Percentiles rank a stretch among this genome's conserved stretches.
phyloP scores from a whole-genome alignment of 2,888 invertebrate species.

The Pachliopta kotzebuea region DNA sequence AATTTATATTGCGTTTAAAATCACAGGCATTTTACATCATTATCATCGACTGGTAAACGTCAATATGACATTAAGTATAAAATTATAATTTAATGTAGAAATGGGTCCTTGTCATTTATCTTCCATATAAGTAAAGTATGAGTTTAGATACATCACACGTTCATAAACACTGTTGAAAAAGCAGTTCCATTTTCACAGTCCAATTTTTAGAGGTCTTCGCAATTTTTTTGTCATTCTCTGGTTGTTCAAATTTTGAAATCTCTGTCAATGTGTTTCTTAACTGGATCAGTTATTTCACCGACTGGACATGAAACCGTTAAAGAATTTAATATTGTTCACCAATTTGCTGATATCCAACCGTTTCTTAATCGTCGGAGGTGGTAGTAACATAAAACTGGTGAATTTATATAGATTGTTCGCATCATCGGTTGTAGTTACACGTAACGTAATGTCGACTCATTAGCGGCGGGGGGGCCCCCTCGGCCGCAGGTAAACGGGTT shows the following conservation, averaged over 20 bases:
- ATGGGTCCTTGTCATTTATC: too few relatives aligned
- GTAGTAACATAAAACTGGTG: constrained; percentile 27
- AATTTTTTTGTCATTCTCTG: too few relatives aligned
- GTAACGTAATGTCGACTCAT: constrained; percentile 54
- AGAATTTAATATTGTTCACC: background rate
- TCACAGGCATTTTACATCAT: too few relatives aligned
- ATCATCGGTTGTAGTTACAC: constrained; percentile 31
- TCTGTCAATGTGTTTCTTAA: background rate
- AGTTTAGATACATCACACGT: too few relatives aligned
- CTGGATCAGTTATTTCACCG: background rate
- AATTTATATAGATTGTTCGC: constrained; percentile 22
- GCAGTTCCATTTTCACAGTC: background rate
- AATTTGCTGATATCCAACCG: background rate
- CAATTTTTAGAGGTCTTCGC: background rate
- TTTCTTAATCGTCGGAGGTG: constrained; percentile 27
- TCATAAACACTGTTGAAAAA: too few relatives aligned
- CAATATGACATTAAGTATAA: too few relatives aligned
- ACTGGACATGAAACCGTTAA: background rate
- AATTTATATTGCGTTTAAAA: background rate
- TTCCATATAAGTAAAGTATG: too few relatives aligned
- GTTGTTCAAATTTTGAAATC: too few relatives aligned
- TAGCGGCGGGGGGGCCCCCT: constrained; percentile 60
- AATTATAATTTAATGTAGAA: too few relatives aligned
- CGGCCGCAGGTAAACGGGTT: constrained; percentile 54
- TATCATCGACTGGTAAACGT: too few relatives aligned